Evolutionary conservation across 2,888 invertebrate genomes (phyloP), one percentile per base, ranked within the genome.

Genomic region (Lasioglossum pauxillum): DNA sequence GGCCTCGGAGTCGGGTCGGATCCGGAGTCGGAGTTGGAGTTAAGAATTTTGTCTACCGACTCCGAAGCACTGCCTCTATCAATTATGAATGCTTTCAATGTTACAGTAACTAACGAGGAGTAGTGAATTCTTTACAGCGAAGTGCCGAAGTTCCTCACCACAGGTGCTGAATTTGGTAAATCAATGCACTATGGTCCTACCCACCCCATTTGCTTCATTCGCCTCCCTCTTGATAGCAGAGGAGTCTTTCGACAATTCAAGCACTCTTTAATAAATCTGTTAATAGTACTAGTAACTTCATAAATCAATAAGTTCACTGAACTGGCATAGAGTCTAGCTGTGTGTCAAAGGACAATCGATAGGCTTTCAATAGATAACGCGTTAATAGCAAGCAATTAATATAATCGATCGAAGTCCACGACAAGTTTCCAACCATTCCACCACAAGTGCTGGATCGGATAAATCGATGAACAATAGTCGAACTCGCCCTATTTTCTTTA

Each of bases 81-180:
- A 46, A 46, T 46, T 46, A 46, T 4, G 3, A 46, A 46, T 16
- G 46, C 16, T 12, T 46, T 5, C 46, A 46, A 16, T 12, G 46
- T 46, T 46, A 46, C 46, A 46, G 16, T 46, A 46, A 16, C 4
- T 16, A 46, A 16, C 46, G 16, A 5, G 16, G 16, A 46, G 46
- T 16, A 4, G 46, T 46, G 1, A 46, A 46, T 57, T 8, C 23
- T 53, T 10, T 19, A n/a, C 0, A 23, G 8, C 5, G 8, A 23
- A 23, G 19, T n/a, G n/a, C 23, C n/a, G 7, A n/a, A 5, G 35
- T 10, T 7, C 3, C 8, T 57, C n/a, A 1, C 0, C 23, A n/a
- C 57, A 57, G n/a, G n/a, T 27, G 12, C 5, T 57, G 49, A 19
- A 57, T n/a, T 4, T 5, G 4, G 57, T 57, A 57, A 57, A 57